phyloP scores from a whole-genome alignment of 2,888 invertebrate species.

The Zygaena filipendulae region DNA sequence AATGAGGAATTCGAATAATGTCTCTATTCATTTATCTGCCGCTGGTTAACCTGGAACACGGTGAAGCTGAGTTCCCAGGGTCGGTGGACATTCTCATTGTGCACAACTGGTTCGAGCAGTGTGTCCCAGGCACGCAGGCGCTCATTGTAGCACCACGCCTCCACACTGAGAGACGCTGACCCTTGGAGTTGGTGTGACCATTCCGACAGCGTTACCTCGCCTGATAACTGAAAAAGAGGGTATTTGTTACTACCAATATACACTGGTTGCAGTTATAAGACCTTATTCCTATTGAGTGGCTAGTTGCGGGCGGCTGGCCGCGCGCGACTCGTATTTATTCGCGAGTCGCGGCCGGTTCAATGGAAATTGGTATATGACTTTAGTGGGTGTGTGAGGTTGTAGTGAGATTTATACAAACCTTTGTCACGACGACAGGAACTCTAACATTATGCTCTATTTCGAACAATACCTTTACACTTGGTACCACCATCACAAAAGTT shows the following conservation, averaged over 20 bases:
- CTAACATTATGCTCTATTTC: slow-evolving; percentile 67
- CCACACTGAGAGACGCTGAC: slow-evolving; percentile 41
- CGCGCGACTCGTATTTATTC: too few species aligned
- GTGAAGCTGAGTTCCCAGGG: slow-evolving; percentile 79
- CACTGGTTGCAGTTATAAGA: too few species aligned
- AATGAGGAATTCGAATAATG: too few species aligned
- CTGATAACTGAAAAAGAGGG: slow-evolving; percentile 44
- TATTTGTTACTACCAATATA: too few species aligned
- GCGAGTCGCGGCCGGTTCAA: too few species aligned
- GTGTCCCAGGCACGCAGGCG: slow-evolving; percentile 84
- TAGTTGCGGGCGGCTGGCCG: too few species aligned
- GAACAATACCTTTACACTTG: slow-evolving; percentile 71
- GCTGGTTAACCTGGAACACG: slow-evolving; percentile 66
- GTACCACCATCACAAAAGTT: slow-evolving; percentile 58
- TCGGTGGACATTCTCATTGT: slow-evolving; percentile 72
- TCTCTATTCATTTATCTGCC: too few species aligned
- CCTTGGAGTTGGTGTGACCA: slow-evolving; percentile 73
- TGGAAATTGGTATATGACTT: too few species aligned
- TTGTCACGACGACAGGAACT: slow-evolving; percentile 43
- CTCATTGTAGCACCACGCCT: slow-evolving; percentile 74
- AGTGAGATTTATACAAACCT: slow-evolving; percentile 26
- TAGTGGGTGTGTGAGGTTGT: neutral
- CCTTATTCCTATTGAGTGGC: too few species aligned
- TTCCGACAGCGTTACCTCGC: slow-evolving; percentile 71
- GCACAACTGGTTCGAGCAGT: slow-evolving; percentile 78